Conservation (phyloP, 2,113 vertebrate genomes). For the Leucoraja erinaceus region DNA sequence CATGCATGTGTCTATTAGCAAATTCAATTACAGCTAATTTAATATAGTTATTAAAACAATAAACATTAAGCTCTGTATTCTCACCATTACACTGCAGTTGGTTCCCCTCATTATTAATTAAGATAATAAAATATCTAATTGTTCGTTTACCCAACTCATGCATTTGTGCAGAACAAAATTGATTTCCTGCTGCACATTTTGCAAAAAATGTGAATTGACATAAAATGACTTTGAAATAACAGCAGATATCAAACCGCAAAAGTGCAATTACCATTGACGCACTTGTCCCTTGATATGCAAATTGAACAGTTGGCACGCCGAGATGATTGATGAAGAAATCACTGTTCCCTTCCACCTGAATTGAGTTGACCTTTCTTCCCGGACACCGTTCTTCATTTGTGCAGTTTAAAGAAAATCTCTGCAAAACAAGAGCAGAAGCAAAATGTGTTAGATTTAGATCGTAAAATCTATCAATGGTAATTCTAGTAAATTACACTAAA, state of each 20-base stretch:
- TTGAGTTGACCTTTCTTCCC: conserved; percentile 66
- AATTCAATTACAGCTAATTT: background rate
- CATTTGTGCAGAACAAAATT: background rate
- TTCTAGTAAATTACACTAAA: background rate
- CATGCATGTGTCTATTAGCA: background rate
- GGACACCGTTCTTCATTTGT: conserved; percentile 60
- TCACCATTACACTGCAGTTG: conserved; percentile 3
- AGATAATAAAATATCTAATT: background rate
- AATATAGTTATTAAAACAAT: background rate
- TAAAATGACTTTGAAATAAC: background rate
- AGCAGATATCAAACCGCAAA: conserved; percentile 44
- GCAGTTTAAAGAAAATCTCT: conserved; percentile 75
- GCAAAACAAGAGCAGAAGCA: conserved; percentile 46
- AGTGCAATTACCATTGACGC: conserved; percentile 61
- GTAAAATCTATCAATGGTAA: background rate
- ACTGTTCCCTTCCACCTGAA: conserved; percentile 76
- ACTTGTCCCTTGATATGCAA: conserved; percentile 69
- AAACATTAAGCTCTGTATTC: background rate
- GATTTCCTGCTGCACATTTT: background rate
- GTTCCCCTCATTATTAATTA: background rate
- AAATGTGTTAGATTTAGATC: background rate
- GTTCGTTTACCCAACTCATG: background rate
- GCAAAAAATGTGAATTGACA: background rate
- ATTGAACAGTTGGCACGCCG: conserved; percentile 73
- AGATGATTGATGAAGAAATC: conserved; percentile 84